These are phyloP conservation scores for Aphidius ervi DNA, from an alignment of 1,140 invertebrate species.

Conservation along the genomic window DNA sequence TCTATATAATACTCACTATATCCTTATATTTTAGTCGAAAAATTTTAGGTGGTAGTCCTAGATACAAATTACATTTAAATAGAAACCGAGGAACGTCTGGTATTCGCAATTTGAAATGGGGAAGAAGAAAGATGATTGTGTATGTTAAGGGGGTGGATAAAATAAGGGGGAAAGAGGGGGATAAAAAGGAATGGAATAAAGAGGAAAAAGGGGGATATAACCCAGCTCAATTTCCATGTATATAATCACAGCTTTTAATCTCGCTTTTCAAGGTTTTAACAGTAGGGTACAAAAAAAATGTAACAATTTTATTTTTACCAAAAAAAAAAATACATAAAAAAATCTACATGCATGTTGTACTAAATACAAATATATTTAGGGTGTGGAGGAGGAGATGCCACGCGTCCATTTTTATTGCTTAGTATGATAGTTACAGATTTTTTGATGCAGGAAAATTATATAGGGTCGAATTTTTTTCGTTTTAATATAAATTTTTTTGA, in stretches of 20 bases:
- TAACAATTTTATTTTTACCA: too few species aligned
- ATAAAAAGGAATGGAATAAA: conserved; percentile 15
- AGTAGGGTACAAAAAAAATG: too few species aligned
- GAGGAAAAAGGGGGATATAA: conserved; percentile 11
- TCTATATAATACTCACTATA: too few species aligned
- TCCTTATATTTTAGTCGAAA: too few species aligned
- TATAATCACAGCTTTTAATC: conserved; percentile 32
- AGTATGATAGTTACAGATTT: conserved; percentile 20
- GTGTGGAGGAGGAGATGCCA: conserved; percentile 28
- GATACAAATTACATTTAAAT: conserved; percentile 49
- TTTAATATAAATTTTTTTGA: too few species aligned
- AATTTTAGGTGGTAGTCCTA: conserved; percentile 17
- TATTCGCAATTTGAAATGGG: conserved; percentile 40
- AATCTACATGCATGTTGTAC: too few species aligned
- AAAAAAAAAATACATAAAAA: too few species aligned
- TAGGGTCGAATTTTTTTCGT: too few species aligned
- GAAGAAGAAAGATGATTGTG: conserved; percentile 5
- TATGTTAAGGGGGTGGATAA: too few species aligned
- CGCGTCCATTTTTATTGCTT: conserved; percentile 44
- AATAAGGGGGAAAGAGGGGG: conserved; percentile 2
- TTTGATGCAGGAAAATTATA: neutral
- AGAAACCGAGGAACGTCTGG: conserved; percentile 42
- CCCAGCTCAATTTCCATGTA: conserved; percentile 21
- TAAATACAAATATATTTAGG: too few species aligned
- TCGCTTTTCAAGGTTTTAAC: conserved; percentile 12